phyloP scores from a whole-genome alignment of 2,888 invertebrate genomes.

The Mallateleia sp. region DNA sequence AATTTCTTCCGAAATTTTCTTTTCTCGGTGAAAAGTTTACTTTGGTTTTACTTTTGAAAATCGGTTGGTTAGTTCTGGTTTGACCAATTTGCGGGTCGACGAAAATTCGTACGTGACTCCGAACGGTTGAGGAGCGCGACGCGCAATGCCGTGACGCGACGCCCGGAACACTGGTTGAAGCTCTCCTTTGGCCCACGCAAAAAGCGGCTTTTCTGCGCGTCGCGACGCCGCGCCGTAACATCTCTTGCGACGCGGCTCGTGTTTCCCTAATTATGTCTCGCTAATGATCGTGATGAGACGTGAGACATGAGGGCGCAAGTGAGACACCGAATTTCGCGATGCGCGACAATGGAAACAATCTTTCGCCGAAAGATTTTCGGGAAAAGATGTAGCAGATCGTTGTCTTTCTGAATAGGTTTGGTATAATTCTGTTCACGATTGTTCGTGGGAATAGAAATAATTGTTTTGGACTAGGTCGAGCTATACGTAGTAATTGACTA shows the following conservation, averaged over 20 bases:
- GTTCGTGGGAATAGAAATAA: no score
- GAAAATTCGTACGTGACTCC: slow-evolving; percentile 1
- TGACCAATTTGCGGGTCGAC: background rate
- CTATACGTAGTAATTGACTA: no score
- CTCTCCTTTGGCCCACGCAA: slow-evolving; percentile 72
- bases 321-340: background rate
- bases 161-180: slow-evolving; percentile 73
- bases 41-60: no score
- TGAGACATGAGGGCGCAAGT: slow-evolving; percentile 4
- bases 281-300: slow-evolving; percentile 68
- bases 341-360: no score
- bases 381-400: no score
- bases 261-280: slow-evolving; percentile 64
- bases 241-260: slow-evolving; percentile 46
- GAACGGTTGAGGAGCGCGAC: slow-evolving; percentile 53
- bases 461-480: no score
- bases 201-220: slow-evolving; percentile 77
- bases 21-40: no score
- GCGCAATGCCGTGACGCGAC: slow-evolving; percentile 75
- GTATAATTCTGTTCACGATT: no score
- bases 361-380: no score
- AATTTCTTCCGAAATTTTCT: no score
- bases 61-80: background rate
- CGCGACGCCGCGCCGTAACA: slow-evolving; percentile 73
- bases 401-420: no score